Conservation (phyloP, 2,888 invertebrate genomes). For the Rutpela maculata region DNA sequence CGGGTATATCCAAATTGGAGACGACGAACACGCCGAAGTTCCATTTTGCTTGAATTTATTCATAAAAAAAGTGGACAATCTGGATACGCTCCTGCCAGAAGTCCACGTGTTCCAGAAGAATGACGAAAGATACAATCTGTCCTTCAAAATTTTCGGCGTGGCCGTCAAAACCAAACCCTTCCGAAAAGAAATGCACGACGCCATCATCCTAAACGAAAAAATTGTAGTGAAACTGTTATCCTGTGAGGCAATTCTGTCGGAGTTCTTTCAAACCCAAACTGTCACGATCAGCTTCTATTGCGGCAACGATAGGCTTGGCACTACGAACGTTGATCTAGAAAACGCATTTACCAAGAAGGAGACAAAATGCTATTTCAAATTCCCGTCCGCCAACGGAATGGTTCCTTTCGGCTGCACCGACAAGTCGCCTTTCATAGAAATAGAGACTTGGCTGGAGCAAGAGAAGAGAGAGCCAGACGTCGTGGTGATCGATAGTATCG, state of each 20-base stretch:
- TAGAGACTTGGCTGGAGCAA: constrained; percentile 61
- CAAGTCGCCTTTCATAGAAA: constrained; percentile 64
- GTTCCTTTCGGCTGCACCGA: constrained; percentile 60
- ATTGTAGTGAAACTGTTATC: constrained; percentile 67
- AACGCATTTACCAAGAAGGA: constrained; percentile 57
- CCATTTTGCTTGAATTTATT: constrained; percentile 77
- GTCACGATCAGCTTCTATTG: constrained; percentile 66
- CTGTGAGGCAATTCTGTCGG: constrained; percentile 60
- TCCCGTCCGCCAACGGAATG: constrained; percentile 63
- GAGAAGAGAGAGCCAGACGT: background rate
- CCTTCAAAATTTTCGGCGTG: constrained; percentile 69
- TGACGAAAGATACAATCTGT: constrained; percentile 66
- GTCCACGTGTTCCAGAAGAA: constrained; percentile 66
- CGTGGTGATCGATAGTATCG: background rate
- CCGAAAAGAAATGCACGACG: constrained; percentile 65
- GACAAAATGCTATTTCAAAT: constrained; percentile 61
- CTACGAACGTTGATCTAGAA: constrained; percentile 62
- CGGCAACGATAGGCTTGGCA: constrained; percentile 66
- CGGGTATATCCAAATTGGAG: constrained; percentile 77
- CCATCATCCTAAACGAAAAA: constrained; percentile 68
- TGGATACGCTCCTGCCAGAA: constrained; percentile 75
- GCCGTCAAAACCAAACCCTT: constrained; percentile 70
- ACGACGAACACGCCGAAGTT: constrained; percentile 63
- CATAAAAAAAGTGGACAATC: constrained; percentile 76
- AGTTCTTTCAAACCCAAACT: constrained; percentile 66